Conservation (phyloP, 2,888 invertebrate genomes). For the Allophyes oxyacanthae region DNA sequence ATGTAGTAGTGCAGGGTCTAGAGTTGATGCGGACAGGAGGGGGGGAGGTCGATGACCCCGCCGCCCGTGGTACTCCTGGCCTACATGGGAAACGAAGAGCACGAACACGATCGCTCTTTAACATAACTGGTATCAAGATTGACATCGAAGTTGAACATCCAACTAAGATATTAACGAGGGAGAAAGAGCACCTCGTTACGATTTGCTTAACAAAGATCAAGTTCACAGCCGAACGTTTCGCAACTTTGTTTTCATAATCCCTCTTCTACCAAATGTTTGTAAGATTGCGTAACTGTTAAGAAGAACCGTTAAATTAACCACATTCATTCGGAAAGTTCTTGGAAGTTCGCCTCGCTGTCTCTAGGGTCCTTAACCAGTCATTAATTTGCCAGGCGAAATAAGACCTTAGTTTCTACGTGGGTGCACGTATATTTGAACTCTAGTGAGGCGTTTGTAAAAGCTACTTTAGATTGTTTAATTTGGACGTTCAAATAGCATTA, state of each 20-base stretch:
- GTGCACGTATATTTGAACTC: slow-evolving; percentile 20
- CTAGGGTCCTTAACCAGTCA: slow-evolving; percentile 71
- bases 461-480: slow-evolving; percentile 18
- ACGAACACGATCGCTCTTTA: slow-evolving; percentile 54
- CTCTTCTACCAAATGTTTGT: slow-evolving; percentile 64
- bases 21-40: slow-evolving; percentile 59
- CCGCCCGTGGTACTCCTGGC: slow-evolving; percentile 85
- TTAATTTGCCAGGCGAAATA: slow-evolving; percentile 58
- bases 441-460: slow-evolving; percentile 20
- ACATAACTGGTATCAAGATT: slow-evolving; percentile 62
- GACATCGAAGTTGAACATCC: slow-evolving; percentile 49
- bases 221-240: slow-evolving; percentile 49
- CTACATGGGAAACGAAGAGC: slow-evolving; percentile 72
- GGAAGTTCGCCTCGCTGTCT: slow-evolving; percentile 70
- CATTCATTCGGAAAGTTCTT: slow-evolving; percentile 79
- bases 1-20: slow-evolving; percentile 78
- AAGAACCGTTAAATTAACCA: slow-evolving; percentile 79
- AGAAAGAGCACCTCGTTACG: slow-evolving; percentile 35
- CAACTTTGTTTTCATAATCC: slow-evolving; percentile 63
- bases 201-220: slow-evolving; percentile 45
- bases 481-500: slow-evolving; percentile 27
- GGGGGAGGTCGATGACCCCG: slow-evolving; percentile 78
- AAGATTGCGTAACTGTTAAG: slow-evolving; percentile 73
- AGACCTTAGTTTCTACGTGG: slow-evolving; percentile 14
- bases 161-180: slow-evolving; percentile 27